Base-by-base conservation (phyloP, 2,797 vertebrate genomes). In the Pangasius djambal region DNA sequence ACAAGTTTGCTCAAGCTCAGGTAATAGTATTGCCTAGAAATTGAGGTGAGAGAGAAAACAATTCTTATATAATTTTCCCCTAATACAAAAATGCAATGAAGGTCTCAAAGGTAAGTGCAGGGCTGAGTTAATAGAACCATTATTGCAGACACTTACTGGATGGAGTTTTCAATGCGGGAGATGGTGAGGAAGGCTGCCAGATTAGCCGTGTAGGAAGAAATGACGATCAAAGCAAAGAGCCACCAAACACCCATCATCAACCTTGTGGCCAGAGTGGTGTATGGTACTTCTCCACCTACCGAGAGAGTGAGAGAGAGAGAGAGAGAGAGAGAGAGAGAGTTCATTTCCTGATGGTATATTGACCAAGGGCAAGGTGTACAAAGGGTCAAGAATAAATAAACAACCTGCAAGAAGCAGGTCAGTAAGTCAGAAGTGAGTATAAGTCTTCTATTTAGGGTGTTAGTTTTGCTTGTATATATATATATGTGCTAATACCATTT, bases 171-270 rank as follows among this genome's bases (percentile, higher is more conserved):
- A 67, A 99, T 99, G 91, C 98, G 98, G 8, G 98, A 97, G 94
- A 99, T 98, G 92, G 99, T 99, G 92, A 99, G 98, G 93, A 99
- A 99, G 87, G 98, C 99, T 50, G 98, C 98, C 50, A 99, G 97
- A 93, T 99, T 99, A 89, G 99, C 99, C 0, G 99, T 99, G 91
- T 99, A 99, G 20, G 98, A 99, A 61, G 98, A 99, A 94, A 99
- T 98, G 93, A 99, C 99, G 81, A 99, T 99, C 89, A 99, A 95
- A 87, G 99, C 99, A 92, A 99, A 99, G 87, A 99, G 97, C 99
- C 99, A 99, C 99, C 99, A 99, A 69, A 99, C 96, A 0, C 98
- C 99, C 98, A 99, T 99, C 98, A 99, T 99, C 98, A 99, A 98
- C 91, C 99, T 96, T 0, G 98, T 99, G 87, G 99, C 98, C 92